phyloP scores from a whole-genome alignment of 2,888 invertebrate genomes.

The Meandrusa payeni region DNA sequence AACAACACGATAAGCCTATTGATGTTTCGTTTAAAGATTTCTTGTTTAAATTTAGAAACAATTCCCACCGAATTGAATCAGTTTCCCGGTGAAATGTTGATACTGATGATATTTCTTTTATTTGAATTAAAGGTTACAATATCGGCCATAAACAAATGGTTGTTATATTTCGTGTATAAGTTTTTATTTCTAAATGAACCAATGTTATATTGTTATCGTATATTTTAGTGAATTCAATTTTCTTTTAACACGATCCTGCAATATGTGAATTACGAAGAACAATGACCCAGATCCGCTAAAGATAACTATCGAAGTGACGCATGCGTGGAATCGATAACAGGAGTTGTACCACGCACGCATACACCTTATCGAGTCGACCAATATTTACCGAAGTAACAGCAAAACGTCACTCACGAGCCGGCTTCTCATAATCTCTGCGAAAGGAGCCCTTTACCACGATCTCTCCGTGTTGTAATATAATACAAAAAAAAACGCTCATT shows the following conservation, averaged over 20 bases:
- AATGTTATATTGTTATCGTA: too few species aligned
- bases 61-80: too few species aligned
- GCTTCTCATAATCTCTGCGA: slow-evolving; percentile 2
- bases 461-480: slow-evolving; percentile 42
- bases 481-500: slow-evolving; percentile 47
- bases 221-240: too few species aligned
- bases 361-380: slow-evolving; percentile 62
- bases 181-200: too few species aligned
- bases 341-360: slow-evolving; percentile 66
- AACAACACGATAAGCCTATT: slow-evolving; percentile 3
- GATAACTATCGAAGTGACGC: slow-evolving; percentile 78
- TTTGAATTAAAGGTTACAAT: too few species aligned
- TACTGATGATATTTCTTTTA: too few species aligned
- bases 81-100: too few species aligned
- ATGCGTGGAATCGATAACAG: slow-evolving; percentile 78
- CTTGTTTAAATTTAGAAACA: too few species aligned
- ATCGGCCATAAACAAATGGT: too few species aligned
- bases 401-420: slow-evolving; percentile 62
- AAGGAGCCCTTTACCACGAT: slow-evolving; percentile 9
- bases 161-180: too few species aligned
- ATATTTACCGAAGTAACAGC: slow-evolving; percentile 71
- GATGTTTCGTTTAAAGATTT: too few species aligned
- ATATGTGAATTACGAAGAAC: slow-evolving; percentile 68
- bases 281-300: slow-evolving; percentile 76
- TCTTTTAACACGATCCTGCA: too few species aligned